These are phyloP conservation scores for Bombus ignitus DNA, from an alignment of 1,140 invertebrate species.

Conservation along the genomic window DNA sequence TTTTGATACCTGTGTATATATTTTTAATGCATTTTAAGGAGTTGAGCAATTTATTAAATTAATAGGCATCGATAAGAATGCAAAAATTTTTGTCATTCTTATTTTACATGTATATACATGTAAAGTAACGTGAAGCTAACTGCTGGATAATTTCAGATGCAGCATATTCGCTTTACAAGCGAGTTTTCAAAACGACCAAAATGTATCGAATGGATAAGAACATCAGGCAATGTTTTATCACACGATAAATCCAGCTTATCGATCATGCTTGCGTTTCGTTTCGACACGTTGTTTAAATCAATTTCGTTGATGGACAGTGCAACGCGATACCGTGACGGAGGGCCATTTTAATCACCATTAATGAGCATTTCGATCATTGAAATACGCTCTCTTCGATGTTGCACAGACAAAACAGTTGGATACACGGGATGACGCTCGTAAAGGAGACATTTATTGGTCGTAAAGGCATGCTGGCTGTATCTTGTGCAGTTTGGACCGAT, in stretches of 20 bases:
- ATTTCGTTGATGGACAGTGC: neutral
- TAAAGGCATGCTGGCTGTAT: constrained; percentile 32
- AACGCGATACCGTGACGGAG: neutral
- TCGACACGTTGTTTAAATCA: neutral
- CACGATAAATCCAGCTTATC: neutral
- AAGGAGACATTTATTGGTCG: constrained; percentile 49
- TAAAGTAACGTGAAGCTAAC: neutral
- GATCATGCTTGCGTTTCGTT: neutral
- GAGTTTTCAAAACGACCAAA: neutral
- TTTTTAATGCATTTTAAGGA: neutral
- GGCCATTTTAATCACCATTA: constrained; percentile 31
- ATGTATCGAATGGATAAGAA: neutral
- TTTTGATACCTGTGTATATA: neutral
- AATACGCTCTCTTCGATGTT: neutral
- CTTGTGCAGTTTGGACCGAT: neutral
- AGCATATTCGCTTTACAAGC: too few relatives aligned
- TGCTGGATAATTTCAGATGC: neutral
- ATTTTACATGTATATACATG: neutral
- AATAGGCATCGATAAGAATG: neutral
- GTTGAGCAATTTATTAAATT: neutral
- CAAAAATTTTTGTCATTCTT: neutral
- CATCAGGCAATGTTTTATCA: neutral
- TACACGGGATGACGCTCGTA: constrained; percentile 6
- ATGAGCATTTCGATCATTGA: constrained; percentile 4
- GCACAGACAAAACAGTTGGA: neutral